Base-by-base conservation (phyloP, 2,113 vertebrate genomes). In the Mixornis gularis region DNA sequence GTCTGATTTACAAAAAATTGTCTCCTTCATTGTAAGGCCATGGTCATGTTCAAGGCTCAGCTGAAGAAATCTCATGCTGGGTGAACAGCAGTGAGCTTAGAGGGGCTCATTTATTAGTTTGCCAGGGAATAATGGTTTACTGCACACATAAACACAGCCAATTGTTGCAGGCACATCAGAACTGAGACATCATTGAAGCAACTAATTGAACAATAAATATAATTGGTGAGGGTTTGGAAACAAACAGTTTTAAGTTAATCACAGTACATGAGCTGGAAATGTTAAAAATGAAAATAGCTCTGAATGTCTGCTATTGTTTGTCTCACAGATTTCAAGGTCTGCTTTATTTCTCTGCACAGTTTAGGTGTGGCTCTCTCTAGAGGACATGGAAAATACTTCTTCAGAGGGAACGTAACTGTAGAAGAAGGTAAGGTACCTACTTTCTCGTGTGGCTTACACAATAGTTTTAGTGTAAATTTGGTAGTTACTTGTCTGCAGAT, bases 301-400 rank as follows among this genome's bases (percentile, higher is more conserved):
- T 73, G 91, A 94, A 93, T 93, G 78, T 87, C 79, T 94, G 27
- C 86, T 90, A 22, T 73, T 93, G 85, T 92, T 71, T 21, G 65
- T 90, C 86, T 95, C 89, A 58, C 86, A 90, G 81, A 94, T 97
- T 91, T 97, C 95, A 98, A 97, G 77, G 87, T 97, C 90, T 97
- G 93, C 92, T 97, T 94, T 98, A 94, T 97, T 95, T 97, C 83
- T 98, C 92, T 95, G 92, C 97, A 96, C 97, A 99, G 99, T 97
- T 98, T 99, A 96, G 99, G 99, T 91, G 99, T 99, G 85, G 99
- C 99, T 94, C 98, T 99, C 86, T 99, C 99, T 92, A 98, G 98
- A 97, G 99, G 99, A 93, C 99, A 99, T 27, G 99, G 99, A 76
- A 99, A 99, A 95, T 99, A 98, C 96, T 98, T 99, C 97, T 99